phyloP scores from a whole-genome alignment of 2,888 invertebrate genomes.

The Idaea straminata region DNA sequence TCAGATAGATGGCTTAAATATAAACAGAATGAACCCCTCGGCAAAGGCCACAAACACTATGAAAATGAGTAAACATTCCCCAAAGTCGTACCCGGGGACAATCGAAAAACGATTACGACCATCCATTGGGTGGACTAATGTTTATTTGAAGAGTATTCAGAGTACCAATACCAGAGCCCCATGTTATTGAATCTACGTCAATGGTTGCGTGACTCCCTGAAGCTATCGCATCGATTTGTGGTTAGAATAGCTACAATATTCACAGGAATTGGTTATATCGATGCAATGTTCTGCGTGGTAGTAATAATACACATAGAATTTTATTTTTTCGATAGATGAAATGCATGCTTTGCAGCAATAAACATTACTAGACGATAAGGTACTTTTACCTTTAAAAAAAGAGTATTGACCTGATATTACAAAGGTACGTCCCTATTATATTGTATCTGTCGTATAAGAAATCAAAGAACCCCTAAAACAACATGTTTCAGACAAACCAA shows the following conservation, averaged over 20 bases:
- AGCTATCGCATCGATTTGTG: constrained; percentile 40
- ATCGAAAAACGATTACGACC: constrained; percentile 63
- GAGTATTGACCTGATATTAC: too few species aligned
- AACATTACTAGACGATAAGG: constrained; percentile 7
- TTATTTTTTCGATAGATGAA: constrained; percentile 19
- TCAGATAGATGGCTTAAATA: not conserved
- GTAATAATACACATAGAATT: constrained; percentile 23
- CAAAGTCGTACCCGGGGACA: constrained; percentile 40
- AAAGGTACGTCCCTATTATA: too few species aligned
- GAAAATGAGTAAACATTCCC: constrained; percentile 41
- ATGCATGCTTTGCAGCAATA: constrained; percentile 18
- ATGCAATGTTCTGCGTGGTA: constrained; percentile 27
- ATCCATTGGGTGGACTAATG: constrained; percentile 50
- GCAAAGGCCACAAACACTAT: constrained; percentile 30
- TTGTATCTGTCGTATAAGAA: not conserved
- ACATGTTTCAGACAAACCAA: not conserved
- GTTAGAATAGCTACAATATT: constrained; percentile 31
- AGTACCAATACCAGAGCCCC: constrained; percentile 19
- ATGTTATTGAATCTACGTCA: constrained; percentile 46
- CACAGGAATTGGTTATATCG: constrained; percentile 33
- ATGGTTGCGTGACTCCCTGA: constrained; percentile 53
- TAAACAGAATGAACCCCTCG: constrained; percentile 11
- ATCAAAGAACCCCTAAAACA: not conserved
- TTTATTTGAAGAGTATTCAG: constrained; percentile 61
- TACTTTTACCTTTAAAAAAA: too few species aligned